Conservation (phyloP, 2,797 vertebrate genomes). For the Hydrolagus colliei region DNA sequence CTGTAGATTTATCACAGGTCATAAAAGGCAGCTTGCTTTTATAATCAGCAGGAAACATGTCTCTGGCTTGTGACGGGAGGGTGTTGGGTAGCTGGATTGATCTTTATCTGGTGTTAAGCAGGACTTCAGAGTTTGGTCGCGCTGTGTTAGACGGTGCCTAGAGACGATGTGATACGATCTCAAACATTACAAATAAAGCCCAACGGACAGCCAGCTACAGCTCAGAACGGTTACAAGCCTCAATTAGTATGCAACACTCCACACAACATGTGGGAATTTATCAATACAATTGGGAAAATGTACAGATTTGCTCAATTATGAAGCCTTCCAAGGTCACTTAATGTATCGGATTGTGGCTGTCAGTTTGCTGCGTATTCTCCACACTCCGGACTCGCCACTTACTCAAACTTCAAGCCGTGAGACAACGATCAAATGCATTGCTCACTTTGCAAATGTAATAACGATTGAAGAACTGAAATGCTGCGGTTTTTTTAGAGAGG, state of each 20-base stretch:
- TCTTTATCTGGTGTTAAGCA: background rate
- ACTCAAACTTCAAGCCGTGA: background rate
- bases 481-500: background rate
- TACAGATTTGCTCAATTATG: background rate
- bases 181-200: background rate
- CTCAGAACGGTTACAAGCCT: background rate
- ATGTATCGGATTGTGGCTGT: background rate
- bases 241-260: background rate
- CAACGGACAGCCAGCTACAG: background rate
- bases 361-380: background rate
- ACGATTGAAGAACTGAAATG: background rate
- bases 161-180: constrained; percentile 4
- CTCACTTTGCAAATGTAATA: background rate
- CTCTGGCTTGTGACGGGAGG: background rate
- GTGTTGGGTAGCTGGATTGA: constrained; percentile 6
- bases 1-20: constrained; percentile 27
- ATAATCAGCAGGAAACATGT: constrained; percentile 30
- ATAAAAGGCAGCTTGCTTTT: constrained; percentile 25
- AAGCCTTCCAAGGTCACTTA: background rate
- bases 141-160: background rate
- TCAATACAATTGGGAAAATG: background rate
- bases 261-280: background rate
- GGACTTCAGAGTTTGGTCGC: constrained; percentile 3
- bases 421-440: background rate
- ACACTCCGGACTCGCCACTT: background rate